These are phyloP conservation scores for Procambarus virginalis DNA, from an alignment of 1,140 invertebrate species.

Conservation along the genomic window DNA sequence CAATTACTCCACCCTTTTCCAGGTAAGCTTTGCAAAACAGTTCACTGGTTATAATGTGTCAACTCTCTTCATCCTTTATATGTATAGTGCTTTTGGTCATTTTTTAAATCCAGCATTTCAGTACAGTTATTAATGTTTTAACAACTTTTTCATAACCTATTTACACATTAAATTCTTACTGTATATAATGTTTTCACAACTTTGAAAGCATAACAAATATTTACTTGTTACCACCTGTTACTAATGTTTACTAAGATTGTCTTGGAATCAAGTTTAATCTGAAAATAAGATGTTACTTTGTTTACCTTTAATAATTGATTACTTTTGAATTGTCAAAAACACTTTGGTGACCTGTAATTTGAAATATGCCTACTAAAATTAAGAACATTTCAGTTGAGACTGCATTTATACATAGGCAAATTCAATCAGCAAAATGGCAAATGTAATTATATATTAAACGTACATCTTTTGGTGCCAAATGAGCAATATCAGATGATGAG, in stretches of 20 bases:
- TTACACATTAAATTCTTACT: not conserved
- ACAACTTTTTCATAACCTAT: not conserved
- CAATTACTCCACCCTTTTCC: conserved; percentile 43
- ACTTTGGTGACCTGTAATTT: not conserved
- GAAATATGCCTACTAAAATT: not conserved
- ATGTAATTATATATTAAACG: not conserved
- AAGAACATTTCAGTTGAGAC: not conserved
- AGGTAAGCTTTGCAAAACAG: not conserved
- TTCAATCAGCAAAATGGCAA: too few relatives aligned
- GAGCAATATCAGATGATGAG: too few relatives aligned
- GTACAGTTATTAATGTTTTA: not conserved
- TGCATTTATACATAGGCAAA: not conserved
- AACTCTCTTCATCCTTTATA: not conserved
- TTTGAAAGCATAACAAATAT: not conserved
- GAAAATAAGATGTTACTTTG: too few relatives aligned
- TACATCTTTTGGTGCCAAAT: not conserved
- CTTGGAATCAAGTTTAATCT: too few relatives aligned
- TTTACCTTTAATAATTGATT: too few relatives aligned
- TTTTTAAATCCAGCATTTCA: not conserved
- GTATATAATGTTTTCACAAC: not conserved
- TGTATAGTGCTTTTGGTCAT: not conserved
- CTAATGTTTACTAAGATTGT: too few relatives aligned
- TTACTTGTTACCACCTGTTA: not conserved
- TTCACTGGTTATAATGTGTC: not conserved
- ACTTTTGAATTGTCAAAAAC: too few relatives aligned